Base-by-base conservation (phyloP, 2,888 invertebrate species). In the Prosopocoilus inquinatus region DNA sequence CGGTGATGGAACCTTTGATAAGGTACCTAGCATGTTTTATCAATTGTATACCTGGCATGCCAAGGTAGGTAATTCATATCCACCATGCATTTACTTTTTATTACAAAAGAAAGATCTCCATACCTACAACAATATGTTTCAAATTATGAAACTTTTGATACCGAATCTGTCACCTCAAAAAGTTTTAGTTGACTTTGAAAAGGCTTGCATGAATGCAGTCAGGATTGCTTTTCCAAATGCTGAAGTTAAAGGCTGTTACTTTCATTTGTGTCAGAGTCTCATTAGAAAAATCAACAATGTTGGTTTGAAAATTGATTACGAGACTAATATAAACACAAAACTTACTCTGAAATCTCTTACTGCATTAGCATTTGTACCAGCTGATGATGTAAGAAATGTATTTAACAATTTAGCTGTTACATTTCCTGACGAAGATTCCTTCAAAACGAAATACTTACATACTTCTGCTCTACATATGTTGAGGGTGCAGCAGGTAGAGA, bases 281-380 rank as follows among this genome's bases (percentile, higher is more conserved):
- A 41, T 41, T 41, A n/a, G 41, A n/a, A 41, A 41, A 41, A 41
- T 41, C 13, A 12, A 12, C n/a, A 43, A 43, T 2, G 43, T 43
- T 43, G 43, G 43, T 43, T 43, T 43, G 16, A 43, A 43, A 13
- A 43, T 13, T 43, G 15, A 43, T n/a, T 43, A 43, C 13, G 43
- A 43, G 13, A 43, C 43, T 43, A 43, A 43, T 8, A 43, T 43
- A 13, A 16, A 43, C 43, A 16, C 13, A 43, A 43, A 16, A 43
- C 3, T 43, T 12, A 43, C 13, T 12, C 43, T 43, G 16, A 43
- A 43, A 13, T 43, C 43, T 15, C 43, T 43, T 8, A 12, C 43
- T 7, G 43, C 13, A 43, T 43, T 43, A 43, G 43, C 43, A 3
- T 11, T 2, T 8, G 43, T 43, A 9, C 13, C 43, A 15, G 9